These are phyloP conservation scores for Acropora yongei DNA, from an alignment of 64 coral and sea anemone species.

Conservation along the genomic window DNA sequence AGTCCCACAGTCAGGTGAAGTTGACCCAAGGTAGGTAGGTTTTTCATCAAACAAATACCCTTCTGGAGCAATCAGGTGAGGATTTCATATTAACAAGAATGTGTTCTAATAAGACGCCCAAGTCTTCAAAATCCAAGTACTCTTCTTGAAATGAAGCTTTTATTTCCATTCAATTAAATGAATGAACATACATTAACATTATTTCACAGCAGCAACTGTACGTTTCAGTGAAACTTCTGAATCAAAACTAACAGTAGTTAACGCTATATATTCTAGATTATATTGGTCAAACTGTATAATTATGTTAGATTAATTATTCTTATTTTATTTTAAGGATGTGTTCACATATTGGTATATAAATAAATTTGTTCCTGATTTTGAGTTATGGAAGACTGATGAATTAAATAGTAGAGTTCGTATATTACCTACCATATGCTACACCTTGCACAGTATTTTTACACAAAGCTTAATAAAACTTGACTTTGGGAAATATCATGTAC, in stretches of 20 bases:
- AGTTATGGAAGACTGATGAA: not conserved
- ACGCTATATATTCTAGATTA: too few species aligned
- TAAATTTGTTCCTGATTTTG: not conserved
- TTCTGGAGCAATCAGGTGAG: not conserved
- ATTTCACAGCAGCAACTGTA: not conserved
- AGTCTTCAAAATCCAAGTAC: not conserved
- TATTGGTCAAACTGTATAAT: not conserved
- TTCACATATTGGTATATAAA: too few species aligned
- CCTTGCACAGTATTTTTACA: not conserved
- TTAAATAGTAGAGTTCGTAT: not conserved
- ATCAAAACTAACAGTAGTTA: too few species aligned
- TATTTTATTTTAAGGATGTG: too few species aligned
- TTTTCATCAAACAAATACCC: not conserved
- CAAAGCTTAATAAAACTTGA: not conserved
- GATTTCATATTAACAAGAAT: not conserved
- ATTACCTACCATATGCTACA: not conserved
- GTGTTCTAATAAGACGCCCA: not conserved
- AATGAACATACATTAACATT: not conserved
- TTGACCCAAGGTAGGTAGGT: not conserved
- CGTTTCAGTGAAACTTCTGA: too few species aligned
- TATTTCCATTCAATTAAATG: not conserved
- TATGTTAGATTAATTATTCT: too few species aligned
- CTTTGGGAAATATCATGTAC: not conserved
- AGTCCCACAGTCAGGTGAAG: not conserved
- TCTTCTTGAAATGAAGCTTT: not conserved